Conservation (phyloP, 1,140 invertebrate genomes). For the Hydropsyche tenuis region DNA sequence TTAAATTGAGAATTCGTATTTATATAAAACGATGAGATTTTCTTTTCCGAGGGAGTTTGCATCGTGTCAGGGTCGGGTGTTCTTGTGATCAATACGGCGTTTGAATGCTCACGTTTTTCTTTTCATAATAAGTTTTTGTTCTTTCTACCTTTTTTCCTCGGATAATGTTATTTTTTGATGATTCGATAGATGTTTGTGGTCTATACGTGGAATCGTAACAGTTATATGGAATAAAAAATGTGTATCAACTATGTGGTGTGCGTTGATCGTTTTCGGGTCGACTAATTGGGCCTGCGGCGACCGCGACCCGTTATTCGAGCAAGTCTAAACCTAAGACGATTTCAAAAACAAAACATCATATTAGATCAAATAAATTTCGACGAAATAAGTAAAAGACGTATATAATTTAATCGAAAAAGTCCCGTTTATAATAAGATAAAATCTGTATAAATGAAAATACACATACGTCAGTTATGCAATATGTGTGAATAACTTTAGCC, state of each 20-base stretch:
- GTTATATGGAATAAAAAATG: neutral
- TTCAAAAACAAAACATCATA: too few relatives aligned
- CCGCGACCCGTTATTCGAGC: constrained; percentile 17
- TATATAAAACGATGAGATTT: too few relatives aligned
- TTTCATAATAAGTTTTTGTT: neutral
- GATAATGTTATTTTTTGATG: neutral
- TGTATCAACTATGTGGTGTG: neutral
- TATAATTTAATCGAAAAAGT: too few relatives aligned
- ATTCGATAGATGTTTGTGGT: neutral
- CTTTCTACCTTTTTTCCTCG: neutral
- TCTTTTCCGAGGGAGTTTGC: too few relatives aligned
- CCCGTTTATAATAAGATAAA: too few relatives aligned
- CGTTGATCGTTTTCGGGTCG: constrained; percentile 16
- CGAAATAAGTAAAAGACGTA: too few relatives aligned
- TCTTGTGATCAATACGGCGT: too few relatives aligned
- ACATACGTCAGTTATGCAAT: neutral
- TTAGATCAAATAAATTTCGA: too few relatives aligned
- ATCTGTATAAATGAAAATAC: too few relatives aligned
- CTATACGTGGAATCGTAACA: neutral
- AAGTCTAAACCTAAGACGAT: neutral
- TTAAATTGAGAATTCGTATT: too few relatives aligned
- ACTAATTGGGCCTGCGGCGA: constrained; percentile 28
- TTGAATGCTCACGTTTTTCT: too few relatives aligned
- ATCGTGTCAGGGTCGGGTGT: too few relatives aligned
- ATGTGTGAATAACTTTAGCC: constrained; percentile 6